phyloP scores from a whole-genome alignment of 2,113 vertebrate species.

The Trichechus manatus region DNA sequence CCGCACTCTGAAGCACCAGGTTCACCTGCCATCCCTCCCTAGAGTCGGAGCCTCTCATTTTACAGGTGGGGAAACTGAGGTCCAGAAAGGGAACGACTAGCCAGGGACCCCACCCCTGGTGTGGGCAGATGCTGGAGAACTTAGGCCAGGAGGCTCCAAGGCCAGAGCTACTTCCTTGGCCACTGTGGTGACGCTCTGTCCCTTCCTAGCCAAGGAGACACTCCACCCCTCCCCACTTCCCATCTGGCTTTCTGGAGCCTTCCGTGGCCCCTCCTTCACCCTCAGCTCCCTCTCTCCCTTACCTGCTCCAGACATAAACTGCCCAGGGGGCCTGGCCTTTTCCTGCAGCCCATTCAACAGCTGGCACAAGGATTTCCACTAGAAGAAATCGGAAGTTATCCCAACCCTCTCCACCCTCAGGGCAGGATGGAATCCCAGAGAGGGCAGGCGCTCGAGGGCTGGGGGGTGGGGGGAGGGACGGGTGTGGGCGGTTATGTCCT shows the following conservation, averaged over 20 bases:
- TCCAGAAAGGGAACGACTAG: background rate
- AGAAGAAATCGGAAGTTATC: background rate
- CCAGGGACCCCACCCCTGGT: background rate
- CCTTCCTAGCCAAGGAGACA: background rate
- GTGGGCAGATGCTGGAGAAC: background rate
- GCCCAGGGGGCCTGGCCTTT: background rate
- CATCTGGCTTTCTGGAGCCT: fast-evolving
- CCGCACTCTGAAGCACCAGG: background rate
- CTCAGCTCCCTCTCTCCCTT: background rate
- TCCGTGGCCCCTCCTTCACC: fast-evolving
- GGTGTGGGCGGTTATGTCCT: background rate
- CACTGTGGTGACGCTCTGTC: no score
- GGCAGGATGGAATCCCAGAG: background rate
- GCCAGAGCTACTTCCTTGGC: background rate
- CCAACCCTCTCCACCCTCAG: background rate
- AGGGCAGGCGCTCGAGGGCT: background rate
- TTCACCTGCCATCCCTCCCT: background rate
- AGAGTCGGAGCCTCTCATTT: background rate
- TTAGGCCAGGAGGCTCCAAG: background rate
- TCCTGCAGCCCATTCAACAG: background rate
- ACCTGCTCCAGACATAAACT: background rate
- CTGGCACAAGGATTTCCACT: constrained; percentile 3
- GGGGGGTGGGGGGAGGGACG: background rate
- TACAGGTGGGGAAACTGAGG: background rate
- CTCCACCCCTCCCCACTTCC: no score